Evolutionary conservation across 2,888 invertebrate species (phyloP), one percentile per base, ranked within the genome.

Genomic region (Sinhomidia bicolor): DNA sequence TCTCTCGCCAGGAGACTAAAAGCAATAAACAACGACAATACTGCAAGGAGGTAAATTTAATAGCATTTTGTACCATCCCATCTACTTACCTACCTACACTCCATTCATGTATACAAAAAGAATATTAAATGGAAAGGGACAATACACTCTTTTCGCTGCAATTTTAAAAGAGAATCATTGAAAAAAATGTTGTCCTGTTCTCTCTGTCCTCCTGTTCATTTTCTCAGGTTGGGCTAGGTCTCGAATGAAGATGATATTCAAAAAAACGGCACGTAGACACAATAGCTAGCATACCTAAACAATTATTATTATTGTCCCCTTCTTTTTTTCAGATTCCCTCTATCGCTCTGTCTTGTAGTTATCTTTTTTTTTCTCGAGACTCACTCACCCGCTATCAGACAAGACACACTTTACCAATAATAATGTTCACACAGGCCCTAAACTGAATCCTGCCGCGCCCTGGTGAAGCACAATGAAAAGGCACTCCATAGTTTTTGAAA

Each of bases 181-280:
- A n/a, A 36, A 68, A 32, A 17, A 1, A n/a, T 68, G 68, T 36
- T 36, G 36, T 17, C 41, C 41, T n/a, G n/a, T n/a, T n/a, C n/a
- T n/a, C n/a, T n/a, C n/a, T n/a, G n/a, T n/a, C n/a, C n/a, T n/a
- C n/a, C n/a, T n/a, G n/a, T n/a, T n/a, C n/a, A n/a, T 36, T 32
- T 68, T 68, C 68, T 12, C 36, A 36, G 32, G 36, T 68, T 68
- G 68, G 68, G 68, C 68, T 68, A 68, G 68, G 68, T 36, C 41
- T 5, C 36, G 68, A n/a, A 60, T 26, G 23, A 26, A 36, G n/a
- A 68, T 14, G 14, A 26, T 68, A 10, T n/a, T 17, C 60, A n/a
- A n/a, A n/a, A 60, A 26, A 23, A 60, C 26, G 23, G 57, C 57
- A 23, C 6, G 57, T 60, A 60, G 26, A 14, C 26, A 23, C 20